Base-by-base conservation (phyloP, 2,113 vertebrate genomes). In the Lepus americanus region DNA sequence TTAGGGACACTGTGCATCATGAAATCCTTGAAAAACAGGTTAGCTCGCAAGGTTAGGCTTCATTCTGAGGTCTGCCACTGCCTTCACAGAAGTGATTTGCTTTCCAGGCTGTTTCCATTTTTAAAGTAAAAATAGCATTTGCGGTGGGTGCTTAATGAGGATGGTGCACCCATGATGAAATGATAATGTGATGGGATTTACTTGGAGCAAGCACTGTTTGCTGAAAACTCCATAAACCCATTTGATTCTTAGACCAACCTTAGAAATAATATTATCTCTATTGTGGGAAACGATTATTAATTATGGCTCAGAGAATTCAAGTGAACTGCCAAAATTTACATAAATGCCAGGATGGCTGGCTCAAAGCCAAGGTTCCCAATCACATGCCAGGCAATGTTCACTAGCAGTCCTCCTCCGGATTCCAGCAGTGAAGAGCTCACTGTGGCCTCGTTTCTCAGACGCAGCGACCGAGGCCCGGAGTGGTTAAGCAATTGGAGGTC, bases 91-190 rank as follows among this genome's bases (percentile, higher is more conserved):
- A 91, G 11, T 55, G 12, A 53, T 84, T 70, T 69, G 59, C 20
- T 89, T 79, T 77, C 69, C 20, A 69, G 31, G 22, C 27, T 77
- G 83, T 87, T 86, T 63, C 61, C 4, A 2, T 17, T 88, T 94
- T 86, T 94, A 9, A 95, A 67, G 76, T 88, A 87, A 91, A 72
- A 96, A 49, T 80, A 31, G 69, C 20, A 20, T 81, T 85, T 77
- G 9, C 23, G 9, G 1, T 89, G 70, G 39, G 39, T 78, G 22
- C 44, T 85, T 70, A 69, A 64, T 92, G 44, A 81, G 8, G 9
- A 72, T 51, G 31, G 0, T 8, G 29, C 7, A 59, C 55, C 27
- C 87, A 44, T 78, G 96, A 93, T 94, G 80, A 87, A 94, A 80
- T 82, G 61, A 64, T 1, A 80, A 72, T 69, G 22, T 22, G 33